Evolutionary conservation across 2,797 vertebrate species (phyloP).

Genomic region (Craterocephalus amniculus): DNA sequence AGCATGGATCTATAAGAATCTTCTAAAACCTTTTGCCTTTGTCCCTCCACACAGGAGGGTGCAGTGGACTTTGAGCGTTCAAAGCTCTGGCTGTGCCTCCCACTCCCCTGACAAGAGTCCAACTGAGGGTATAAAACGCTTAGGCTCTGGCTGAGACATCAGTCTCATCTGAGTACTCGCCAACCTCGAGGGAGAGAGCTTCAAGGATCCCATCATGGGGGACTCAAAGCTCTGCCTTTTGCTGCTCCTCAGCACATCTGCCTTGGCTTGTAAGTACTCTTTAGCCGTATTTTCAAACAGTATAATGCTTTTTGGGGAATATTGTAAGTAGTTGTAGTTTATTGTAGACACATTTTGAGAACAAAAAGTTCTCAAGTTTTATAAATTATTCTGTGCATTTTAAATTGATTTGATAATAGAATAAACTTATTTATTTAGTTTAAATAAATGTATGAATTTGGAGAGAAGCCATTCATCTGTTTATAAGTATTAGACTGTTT

Average conservation of each 20-base stretch:
- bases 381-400: neutral
- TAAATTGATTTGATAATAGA: neutral
- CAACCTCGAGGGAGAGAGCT: constrained; percentile 75
- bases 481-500: too few relatives aligned
- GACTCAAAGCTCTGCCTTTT: constrained; percentile 84
- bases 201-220: constrained; percentile 87
- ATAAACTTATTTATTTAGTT: neutral
- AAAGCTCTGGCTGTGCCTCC: constrained; percentile 51
- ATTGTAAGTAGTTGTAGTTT: too few relatives aligned
- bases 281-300: neutral
- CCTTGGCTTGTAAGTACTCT: constrained; percentile 86
- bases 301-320: neutral
- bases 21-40: constrained; percentile 78
- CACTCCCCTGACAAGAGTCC: constrained; percentile 33
- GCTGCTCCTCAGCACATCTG: constrained; percentile 78
- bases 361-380: neutral
- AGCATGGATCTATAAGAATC: constrained; percentile 28
- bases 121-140: constrained; percentile 76
- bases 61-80: constrained; percentile 81
- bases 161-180: constrained; percentile 79
- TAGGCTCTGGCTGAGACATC: constrained; percentile 26
- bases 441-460: neutral
- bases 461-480: too few relatives aligned
- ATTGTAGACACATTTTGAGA: neutral
- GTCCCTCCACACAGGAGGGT: constrained; percentile 78